Base-by-base conservation (phyloP, 2,113 vertebrate species). In the Sula dactylatra region DNA sequence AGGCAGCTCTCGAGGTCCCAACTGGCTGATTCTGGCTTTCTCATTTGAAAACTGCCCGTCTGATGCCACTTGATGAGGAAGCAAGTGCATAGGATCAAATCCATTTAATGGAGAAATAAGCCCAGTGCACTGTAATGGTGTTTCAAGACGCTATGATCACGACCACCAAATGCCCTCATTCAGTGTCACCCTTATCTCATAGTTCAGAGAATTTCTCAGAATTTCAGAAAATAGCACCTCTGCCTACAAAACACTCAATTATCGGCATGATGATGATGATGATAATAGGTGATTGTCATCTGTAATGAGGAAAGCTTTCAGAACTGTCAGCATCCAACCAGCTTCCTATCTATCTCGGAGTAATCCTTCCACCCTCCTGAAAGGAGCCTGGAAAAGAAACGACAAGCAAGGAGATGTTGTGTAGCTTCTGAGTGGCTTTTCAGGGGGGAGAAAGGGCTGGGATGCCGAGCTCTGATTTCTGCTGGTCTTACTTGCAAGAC, bases 251-350 rank as follows among this genome's bases (percentile, higher is more conserved):
- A 79, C 82, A 65, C 93, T 79, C 91, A 80, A 90, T 95, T 89
- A 94, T 65, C 2, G 0, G 87, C 86, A 85, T 25, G 11, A 24
- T 67, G 88, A 36, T 76, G 84, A 82, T 84, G 88, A 77, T 88
- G 93, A 74, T 76, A 91, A 89, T 67, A 72, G 84, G 49, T 86
- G 94, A 97, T 67, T 96, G 96, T 94, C 97, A 97, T 38, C 88
- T 81, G 54, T 56, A 93, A 94, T 11, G 52, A 91, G 95, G 56
- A 70, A 82, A 85, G 86, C 96, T 94, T 94, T 95, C 86, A 95
- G 94, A 93, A 56, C 89, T 94, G 93, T 87, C 95, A 97, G 91
- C 69, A 91, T 14, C 81, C 94, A 93, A 73, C 74, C 77, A 74
- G 72, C 50, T 85, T 38, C 62, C 82, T 25, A 95, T 86, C 81